phyloP scores from a whole-genome alignment of 64 coral and sea anemone species.

The Dendrophyllia cribrosa region DNA sequence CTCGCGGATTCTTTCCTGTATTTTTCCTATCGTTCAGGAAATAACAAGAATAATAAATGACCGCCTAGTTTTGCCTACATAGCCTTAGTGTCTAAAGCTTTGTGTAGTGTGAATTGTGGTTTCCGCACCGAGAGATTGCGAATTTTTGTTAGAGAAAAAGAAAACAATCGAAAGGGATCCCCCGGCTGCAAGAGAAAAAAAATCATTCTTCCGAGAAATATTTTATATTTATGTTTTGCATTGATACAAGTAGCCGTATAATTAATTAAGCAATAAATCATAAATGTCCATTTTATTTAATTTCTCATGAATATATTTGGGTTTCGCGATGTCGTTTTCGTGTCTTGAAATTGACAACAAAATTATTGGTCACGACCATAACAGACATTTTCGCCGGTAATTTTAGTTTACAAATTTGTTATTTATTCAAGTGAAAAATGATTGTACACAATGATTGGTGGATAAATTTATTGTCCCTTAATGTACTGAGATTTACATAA shows the following conservation, averaged over 20 bases:
- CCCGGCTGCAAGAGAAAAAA: neutral
- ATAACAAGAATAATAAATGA: slow-evolving; percentile 22
- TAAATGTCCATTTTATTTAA: neutral
- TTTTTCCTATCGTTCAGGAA: slow-evolving; percentile 28
- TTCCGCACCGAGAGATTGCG: neutral
- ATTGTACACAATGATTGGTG: neutral
- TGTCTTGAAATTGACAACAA: neutral
- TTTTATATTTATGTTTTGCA: neutral
- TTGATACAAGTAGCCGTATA: neutral
- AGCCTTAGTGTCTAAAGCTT: neutral
- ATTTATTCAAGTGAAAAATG: neutral
- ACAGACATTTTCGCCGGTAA: neutral
- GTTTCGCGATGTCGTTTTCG: neutral
- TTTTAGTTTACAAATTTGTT: neutral
- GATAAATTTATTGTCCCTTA: neutral
- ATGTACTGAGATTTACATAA: neutral
- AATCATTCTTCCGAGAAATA: neutral
- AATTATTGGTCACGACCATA: neutral
- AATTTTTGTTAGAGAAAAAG: neutral
- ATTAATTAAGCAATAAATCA: neutral
- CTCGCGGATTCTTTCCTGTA: neutral
- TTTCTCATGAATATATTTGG: neutral
- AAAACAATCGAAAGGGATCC: neutral
- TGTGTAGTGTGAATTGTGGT: neutral
- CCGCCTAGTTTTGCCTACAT: slow-evolving; percentile 31